Evolutionary conservation across 2,113 vertebrate species (phyloP), one percentile per base, ranked within the genome.

Genomic region (Vidua macroura): DNA sequence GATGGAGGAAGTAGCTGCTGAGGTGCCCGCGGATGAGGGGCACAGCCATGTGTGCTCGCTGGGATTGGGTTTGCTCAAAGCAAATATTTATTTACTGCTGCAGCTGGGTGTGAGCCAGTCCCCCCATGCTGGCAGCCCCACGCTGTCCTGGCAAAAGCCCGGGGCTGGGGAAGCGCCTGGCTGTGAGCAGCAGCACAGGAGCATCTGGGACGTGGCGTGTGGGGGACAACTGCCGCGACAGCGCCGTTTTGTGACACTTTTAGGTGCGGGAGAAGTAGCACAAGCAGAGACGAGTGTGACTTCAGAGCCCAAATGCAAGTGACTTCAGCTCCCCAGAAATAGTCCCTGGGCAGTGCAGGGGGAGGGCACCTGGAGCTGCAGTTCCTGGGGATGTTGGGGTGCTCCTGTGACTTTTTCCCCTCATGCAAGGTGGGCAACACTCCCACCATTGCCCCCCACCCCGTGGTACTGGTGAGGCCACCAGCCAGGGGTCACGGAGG

Each of bases 1-100:
- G 24, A 4, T 0, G 2, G 1, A 10, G 27, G 31, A 21, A 19
- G 11, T 2, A 9, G 27, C 24, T 1, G 3, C 21, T 18, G 73
- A 27, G 53, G 8, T 44, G 48, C 33, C 44, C 4, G 0, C 19
- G 35, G 58, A 14, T 1, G 7, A 48, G 46, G 55, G 28, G 19
- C 46, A 27, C 13, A 3, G 49, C 30, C 0, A 0, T 69, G 33
- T 0, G 5, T 48, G 59, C 2, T 2, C 72, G 44, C 63, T 20
- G 83, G 53, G 59, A 27, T 0, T 22, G 33, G 56, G 56, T 75
- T 70, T 87, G 87, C 58, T 67, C 52, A 20, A 15, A 62, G 82
- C 56, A 35, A 59, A 15, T 68, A 23, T 83, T 83, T 46, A 33
- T 59, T 68, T 20, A 3, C 20, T 27, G 74, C 22, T 35, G 22